Evolutionary conservation across 2,797 vertebrate genomes (phyloP), one percentile per base, ranked within the genome.

Genomic region (Xenopus petersii): DNA sequence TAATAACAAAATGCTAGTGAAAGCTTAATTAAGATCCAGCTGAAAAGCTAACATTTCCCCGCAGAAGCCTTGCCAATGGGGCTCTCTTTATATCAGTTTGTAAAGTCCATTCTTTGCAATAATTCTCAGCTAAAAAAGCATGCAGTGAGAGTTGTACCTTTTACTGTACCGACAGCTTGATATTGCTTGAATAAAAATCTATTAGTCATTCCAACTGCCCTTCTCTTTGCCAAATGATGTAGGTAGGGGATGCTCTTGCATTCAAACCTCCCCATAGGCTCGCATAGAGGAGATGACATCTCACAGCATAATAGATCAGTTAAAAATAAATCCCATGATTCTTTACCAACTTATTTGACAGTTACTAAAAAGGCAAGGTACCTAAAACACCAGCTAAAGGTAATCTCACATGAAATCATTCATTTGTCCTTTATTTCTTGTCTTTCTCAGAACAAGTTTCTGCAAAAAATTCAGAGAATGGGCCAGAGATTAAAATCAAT

Each of bases 21-120:
- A 72, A 62, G 58, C 70, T 76, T 77, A 72, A 77, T 77, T 77
- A 72, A 77, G 72, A 77, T 42, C 62, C 70, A 30, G 12, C 75
- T 62, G 49, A 67, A 30, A 48, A 48, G 64, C 64, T 56, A 72
- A 67, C 33, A 36, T 67, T 72, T 72, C 54, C 63, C 12, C 17
- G 72, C 64, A 77, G 66, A 66, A 59, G 63, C 12, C 48, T 46
- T 12, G 11, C 8, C 36, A 58, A 26, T 46, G n/a, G n/a, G 67
- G 75, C 67, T 72, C 47, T 61, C 64, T 67, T 62, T 67, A 67
- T 72, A 61, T 71, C 68, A 67, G 51, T 71, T 46, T 59, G 61
- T 70, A 75, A 65, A 36, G 74, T 65, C 75, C 61, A 42, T 65
- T 11, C 21, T 67, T 48, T 49, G 51, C 67, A 70, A 64, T 75